Evolutionary conservation across 2,888 invertebrate genomes (phyloP), one percentile per base, ranked within the genome.

Genomic region (Ormyrus thymus): DNA sequence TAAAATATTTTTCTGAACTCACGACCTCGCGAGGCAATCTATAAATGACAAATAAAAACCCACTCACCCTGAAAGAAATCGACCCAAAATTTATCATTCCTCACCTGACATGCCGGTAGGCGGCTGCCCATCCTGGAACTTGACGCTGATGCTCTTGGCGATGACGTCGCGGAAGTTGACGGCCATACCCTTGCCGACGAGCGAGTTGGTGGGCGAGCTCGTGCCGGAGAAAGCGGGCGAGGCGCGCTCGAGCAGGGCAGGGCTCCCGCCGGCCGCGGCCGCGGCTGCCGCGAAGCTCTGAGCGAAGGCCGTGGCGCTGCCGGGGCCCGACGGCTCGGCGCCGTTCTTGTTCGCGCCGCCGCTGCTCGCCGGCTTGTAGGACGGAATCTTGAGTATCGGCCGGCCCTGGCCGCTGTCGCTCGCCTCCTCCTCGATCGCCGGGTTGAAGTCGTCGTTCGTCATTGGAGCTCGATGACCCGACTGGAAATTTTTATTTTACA

Each of bases 351-450:
- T 89, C 65, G 89, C 29, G 29, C 29, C 29, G 29, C 29, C 29
- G 29, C 29, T 29, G 29, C 29, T 88, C 79, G 87, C 88, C 85
- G 96, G 95, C 90, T 94, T 95, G 92, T 95, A 97, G 93, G 97
- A 97, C 92, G 97, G 97, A 93, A 97, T 96, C 92, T 96, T 96
- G 87, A 97, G 94, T 91, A 97, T 96, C 91, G 96, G 95, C 86
- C 90, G 85, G 85, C 90, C 90, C 82, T 89, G 88, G 82, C 86
- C 89, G 81, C 89, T 88, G 83, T 89, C 90, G 84, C 89, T 90
- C 81, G 89, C 89, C 82, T 90, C 90, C 69, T 90, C 90, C 82
- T 90, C 90, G 83, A 90, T 88, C 76, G 84, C 86, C 69, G 90
- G 90, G 82, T 90, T 90, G 81, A 90, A 90, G 81, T 90, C 89